A percentile compares a stretch with the other conserved stretches of the same genome.
phyloP scores from a whole-genome alignment of 2,888 invertebrate genomes.

The Dolichomitus sp. region DNA sequence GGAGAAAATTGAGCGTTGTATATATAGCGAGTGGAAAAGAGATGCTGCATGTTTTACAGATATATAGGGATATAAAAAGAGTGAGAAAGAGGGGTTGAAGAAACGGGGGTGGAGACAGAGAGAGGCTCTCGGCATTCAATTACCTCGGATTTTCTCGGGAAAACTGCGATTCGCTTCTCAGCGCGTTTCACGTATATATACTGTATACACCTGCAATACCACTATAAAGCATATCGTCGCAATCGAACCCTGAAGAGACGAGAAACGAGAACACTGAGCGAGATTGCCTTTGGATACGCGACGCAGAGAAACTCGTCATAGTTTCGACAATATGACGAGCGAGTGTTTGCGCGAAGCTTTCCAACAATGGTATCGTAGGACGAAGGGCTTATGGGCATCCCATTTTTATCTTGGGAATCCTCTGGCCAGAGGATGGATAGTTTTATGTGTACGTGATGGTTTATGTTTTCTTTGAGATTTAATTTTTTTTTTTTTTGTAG shows the following conservation, averaged over 20 bases:
- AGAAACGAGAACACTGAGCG: constrained; percentile 49
- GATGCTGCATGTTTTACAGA: constrained; percentile 24
- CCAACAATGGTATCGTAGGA: neutral
- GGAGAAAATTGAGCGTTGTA: constrained; percentile 49
- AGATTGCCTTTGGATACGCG: constrained; percentile 79
- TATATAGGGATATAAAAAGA: constrained; percentile 65
- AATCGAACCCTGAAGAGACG: constrained; percentile 3
- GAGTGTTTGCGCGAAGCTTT: constrained; percentile 59
- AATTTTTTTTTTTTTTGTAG: neutral
- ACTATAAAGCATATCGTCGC: constrained; percentile 41
- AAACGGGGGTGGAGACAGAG: constrained; percentile 67
- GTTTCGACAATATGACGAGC: constrained; percentile 79
- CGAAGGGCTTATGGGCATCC: constrained; percentile 1
- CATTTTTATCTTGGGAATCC: neutral
- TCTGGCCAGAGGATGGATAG: neutral
- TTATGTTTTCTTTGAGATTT: constrained; percentile 8
- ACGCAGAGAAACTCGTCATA: constrained; percentile 67
- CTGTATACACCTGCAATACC: constrained; percentile 73
- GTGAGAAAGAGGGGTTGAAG: constrained; percentile 69
- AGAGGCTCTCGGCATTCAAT: constrained; percentile 82
- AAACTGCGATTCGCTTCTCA: constrained; percentile 82
- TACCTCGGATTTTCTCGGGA: constrained; percentile 84
- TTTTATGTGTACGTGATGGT: neutral
- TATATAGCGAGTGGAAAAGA: constrained; percentile 52
- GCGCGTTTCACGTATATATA: constrained; percentile 56